These are phyloP conservation scores for Crossaster papposus DNA, from an alignment of 53 echinoderm and acorn worm genomes.

Conservation along the genomic window DNA sequence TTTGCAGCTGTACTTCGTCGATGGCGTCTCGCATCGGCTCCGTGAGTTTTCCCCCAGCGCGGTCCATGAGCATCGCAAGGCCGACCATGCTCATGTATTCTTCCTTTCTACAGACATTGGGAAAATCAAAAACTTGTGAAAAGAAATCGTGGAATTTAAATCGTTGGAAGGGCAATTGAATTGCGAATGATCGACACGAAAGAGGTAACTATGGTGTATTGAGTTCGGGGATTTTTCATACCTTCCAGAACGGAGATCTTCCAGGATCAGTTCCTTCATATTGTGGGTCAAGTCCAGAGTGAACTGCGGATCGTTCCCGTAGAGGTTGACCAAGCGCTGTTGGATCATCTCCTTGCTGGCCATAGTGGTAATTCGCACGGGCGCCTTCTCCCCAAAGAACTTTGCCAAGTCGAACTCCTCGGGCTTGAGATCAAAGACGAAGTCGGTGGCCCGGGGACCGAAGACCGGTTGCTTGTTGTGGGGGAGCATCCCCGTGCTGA, in stretches of 20 bases:
- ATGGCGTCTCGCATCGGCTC: slow-evolving; percentile 59
- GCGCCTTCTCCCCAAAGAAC: slow-evolving; percentile 66
- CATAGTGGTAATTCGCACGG: slow-evolving; percentile 65
- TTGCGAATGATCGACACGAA: no score
- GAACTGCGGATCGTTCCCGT: slow-evolving; percentile 62
- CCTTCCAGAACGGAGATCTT: slow-evolving; percentile 57
- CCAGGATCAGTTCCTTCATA: slow-evolving; percentile 63
- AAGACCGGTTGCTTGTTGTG: slow-evolving; percentile 68
- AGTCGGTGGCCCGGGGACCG: slow-evolving; percentile 64
- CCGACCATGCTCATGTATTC: slow-evolving; percentile 71
- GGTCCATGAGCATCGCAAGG: slow-evolving; percentile 65
- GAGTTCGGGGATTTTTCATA: not conserved
- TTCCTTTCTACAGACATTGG: slow-evolving; percentile 54
- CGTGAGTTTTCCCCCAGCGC: slow-evolving; percentile 64
- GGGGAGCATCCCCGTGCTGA: slow-evolving; percentile 55
- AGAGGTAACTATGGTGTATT: no score
- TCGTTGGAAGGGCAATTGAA: no score
- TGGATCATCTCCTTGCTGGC: slow-evolving; percentile 67
- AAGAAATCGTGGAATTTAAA: no score
- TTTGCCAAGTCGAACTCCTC: slow-evolving; percentile 67
- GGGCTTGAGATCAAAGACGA: slow-evolving; percentile 54
- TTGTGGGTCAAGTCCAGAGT: slow-evolving; percentile 29
- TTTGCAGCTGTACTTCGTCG: slow-evolving; percentile 2
- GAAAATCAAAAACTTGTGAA: no score
- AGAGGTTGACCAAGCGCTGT: slow-evolving; percentile 42